Conservation (phyloP, 37 sponge, comb jelly and placozoan genomes). For the Oscarella lobularis region DNA sequence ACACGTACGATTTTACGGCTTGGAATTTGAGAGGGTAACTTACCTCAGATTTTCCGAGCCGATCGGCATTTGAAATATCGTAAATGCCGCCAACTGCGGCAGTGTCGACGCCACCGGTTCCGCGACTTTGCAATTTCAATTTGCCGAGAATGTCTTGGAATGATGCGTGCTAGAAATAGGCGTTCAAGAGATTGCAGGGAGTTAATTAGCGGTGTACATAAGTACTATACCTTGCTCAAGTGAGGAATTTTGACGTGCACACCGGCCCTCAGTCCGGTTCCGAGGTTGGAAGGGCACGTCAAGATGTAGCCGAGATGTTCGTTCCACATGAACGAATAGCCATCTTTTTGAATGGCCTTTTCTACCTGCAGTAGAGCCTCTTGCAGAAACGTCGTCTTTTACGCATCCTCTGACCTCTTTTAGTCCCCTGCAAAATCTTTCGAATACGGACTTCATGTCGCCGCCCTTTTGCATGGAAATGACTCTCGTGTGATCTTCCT, state of each 20-base stretch:
- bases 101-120: constrained; percentile 64
- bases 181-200: too few species aligned
- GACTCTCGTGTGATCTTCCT: constrained; percentile 85
- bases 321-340: constrained; percentile 32
- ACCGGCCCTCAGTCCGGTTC: constrained; percentile 69
- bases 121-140: constrained; percentile 55
- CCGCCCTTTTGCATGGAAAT: constrained; percentile 88
- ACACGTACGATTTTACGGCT: not conserved
- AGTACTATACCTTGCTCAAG: not conserved
- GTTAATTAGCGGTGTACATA: too few species aligned
- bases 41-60: constrained; percentile 79
- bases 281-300: constrained; percentile 67
- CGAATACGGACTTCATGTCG: constrained; percentile 32
- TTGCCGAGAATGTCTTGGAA: constrained; percentile 45
- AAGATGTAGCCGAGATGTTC: constrained; percentile 48
- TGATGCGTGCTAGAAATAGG: constrained; percentile 19
- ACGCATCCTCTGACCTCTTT: not conserved
- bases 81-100: constrained; percentile 46
- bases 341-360: not conserved
- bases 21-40: constrained; percentile 2
- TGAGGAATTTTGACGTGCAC: constrained; percentile 65
- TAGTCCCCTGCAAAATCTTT: constrained; percentile 23
- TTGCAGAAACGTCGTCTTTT: too few species aligned
- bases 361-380: not conserved
- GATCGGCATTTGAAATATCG: constrained; percentile 70